Base-by-base conservation (phyloP, 2,888 invertebrate genomes). In the Bruchidius siliquastri region DNA sequence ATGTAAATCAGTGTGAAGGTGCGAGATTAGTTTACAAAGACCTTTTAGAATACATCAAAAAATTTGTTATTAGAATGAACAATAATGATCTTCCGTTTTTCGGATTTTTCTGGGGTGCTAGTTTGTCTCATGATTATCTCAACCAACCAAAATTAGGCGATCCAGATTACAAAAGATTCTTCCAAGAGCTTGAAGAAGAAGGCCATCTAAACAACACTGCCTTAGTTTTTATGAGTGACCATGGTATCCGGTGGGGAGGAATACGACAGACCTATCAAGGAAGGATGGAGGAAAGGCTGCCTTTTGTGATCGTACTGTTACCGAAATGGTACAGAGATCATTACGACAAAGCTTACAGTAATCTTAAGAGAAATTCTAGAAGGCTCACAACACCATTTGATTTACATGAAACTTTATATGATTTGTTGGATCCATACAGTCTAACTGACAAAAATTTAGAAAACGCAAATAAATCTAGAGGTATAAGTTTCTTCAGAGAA, bases 311-410 rank as follows among this genome's bases (percentile, higher is more conserved):
- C 79, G 85, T 95, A 0, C 85, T 91, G 2, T 85, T 96, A 74
- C 97, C 97, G 0, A 84, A 88, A 20, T 92, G 92, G 88, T 94
- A 96, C 86, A 88, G 87, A 76, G 83, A 88, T 20, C 88, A 88
- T 72, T 93, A 92, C 84, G 88, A 90, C 0, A 76, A 86, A 4
- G 92, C 93, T 0, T 88, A 91, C 77, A 82, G 87, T 0, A 94
- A 93, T 85, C 85, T 97, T 70, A 87, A 87, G 75, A 84, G 82
- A 66, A 96, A 96, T 84, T 86, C 90, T 0, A 88, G 87, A 76
- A 90, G 92, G 72, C 88, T 97, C n/a, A 93, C 94, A 0, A 94
- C 94, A 0, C 95, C 94, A 0, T 96, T 91, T 84, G 97, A 97
- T 85, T 86, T 97, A 6, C 91, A 96, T 84, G 92, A 93, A 77